Evolutionary conservation across 2,113 vertebrate species (phyloP), one percentile per base, ranked within the genome.

Genomic region (Mus spicilegus): DNA sequence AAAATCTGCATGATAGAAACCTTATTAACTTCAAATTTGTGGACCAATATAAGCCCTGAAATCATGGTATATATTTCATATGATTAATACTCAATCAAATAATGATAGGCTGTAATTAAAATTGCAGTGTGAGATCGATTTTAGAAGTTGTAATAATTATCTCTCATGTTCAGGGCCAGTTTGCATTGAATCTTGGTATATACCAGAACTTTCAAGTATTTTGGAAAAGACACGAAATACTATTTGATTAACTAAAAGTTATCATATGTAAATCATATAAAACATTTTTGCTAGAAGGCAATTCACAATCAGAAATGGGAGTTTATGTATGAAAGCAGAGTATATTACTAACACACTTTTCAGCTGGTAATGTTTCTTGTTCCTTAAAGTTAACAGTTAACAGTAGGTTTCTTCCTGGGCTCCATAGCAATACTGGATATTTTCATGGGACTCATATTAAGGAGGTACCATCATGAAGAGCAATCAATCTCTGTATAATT

Each of bases 21-120:
- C 17, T 87, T 11, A 81, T 28, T 12, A 95, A 54, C 56, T 89
- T 90, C 76, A 94, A 90, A 95, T 78, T 56, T 73, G 63, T 75
- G 63, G 36, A 1, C 14, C 65, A 67, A 54, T 56, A 6, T 85
- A 36, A 17, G 77, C 8, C 2, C 16, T 89, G n/a, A 93, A 96
- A 87, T 63, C 11, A 94, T 88, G 14, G 58, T 39, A 7, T 54
- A 10, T 58, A n/a, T 82, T 65, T 82, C 2, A 7, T 86, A 63
- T 84, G 3, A 42, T 8, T 58, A 39, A 42, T 30, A 49, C 51
- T n/a, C 33, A 75, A 54, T 4, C 65, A 36, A 22, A 75, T 33
- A 85, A 80, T n/a, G 87, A 54, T 85, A 69, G 42, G 7, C 19
- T 84, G 17, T 3, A 69, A 56, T 73, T 93, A 87, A 95, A 78